Evolutionary conservation across 2,113 vertebrate genomes (phyloP), one percentile per base, ranked within the genome.

Genomic region (Sterrhoptilus dennistouni): DNA sequence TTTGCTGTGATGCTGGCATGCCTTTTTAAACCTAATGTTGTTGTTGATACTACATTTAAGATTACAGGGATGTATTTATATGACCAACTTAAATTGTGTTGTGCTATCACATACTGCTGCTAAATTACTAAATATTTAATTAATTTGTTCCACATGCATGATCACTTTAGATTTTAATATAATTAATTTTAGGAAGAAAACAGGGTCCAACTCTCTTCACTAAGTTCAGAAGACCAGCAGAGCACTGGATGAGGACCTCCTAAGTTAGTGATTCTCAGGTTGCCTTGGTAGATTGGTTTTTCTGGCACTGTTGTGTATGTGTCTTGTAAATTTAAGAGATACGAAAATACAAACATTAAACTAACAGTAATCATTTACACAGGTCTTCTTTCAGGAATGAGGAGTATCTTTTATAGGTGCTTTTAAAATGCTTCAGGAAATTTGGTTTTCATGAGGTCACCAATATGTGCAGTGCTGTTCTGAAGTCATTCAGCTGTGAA

Each of bases 351-450:
- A 6, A 54, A 14, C 8, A 3, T 38, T 31, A 75, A 85, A 54
- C 14, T 42, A 22, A 28, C 0, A 15, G 5, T 66, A 44, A 27
- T 28, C 2, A 24, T 24, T 85, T 50, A 33, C 1, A 1, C 23
- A 64, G 23, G 5, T 18, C 5, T 75, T 70, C 42, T 45, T 87
- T 77, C 22, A 23, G n/a, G n/a, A 25, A 7, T 33, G 36, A 31
- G 9, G 40, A 72, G 9, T 68, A 64, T 2, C 2, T 60, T 54
- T 49, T 64, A 38, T 4, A 71, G 24, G 8, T 72, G 15, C 40
- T 49, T 69, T 49, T 20, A 72, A 57, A 79, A 4, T 31, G 29
- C 10, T 63, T 83, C 13, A 36, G 40, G 42, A 66, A 54, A 45
- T 9, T 5, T 15, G 20, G 8, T 61, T 85, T 82, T 79, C 2